A percentile compares a stretch with the other conserved stretches of the same genome.
Conservation (phyloP, 2,888 invertebrate species). For the Diarsia dahlii region DNA sequence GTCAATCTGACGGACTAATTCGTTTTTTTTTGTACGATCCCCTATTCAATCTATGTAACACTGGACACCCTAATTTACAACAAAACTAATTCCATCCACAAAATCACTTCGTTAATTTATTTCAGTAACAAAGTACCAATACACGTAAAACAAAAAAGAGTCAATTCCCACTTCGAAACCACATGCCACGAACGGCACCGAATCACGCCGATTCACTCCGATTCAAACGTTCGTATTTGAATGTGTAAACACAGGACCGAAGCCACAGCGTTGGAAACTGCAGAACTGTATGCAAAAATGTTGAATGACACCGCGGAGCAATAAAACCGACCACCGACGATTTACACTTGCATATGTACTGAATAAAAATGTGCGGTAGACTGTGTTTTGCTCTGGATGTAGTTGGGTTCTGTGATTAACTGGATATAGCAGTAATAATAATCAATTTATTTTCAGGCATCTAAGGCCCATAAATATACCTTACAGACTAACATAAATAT, state of each 20-base stretch:
- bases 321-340: constrained; percentile 67
- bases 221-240: constrained; percentile 47
- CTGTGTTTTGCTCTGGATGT: not conserved
- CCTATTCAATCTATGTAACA: too few relatives aligned
- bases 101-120: not conserved
- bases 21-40: too few relatives aligned
- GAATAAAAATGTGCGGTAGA: constrained; percentile 46
- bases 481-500: too few relatives aligned
- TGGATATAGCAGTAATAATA: too few relatives aligned
- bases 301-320: constrained; percentile 64
- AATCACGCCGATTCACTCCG: not conserved
- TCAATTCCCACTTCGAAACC: too few relatives aligned
- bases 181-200: too few relatives aligned
- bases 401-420: constrained; percentile 25
- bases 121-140: not conserved
- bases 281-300: constrained; percentile 69
- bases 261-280: constrained; percentile 31
- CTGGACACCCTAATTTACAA: too few relatives aligned
- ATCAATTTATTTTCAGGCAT: too few relatives aligned
- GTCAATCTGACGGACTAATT: too few relatives aligned
- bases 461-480: too few relatives aligned
- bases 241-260: constrained; percentile 46
- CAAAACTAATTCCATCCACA: not conserved
- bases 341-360: constrained; percentile 61
- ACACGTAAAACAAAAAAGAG: too few relatives aligned